Conservation (phyloP, 2,888 invertebrate species). For the Trichacis sp. region DNA sequence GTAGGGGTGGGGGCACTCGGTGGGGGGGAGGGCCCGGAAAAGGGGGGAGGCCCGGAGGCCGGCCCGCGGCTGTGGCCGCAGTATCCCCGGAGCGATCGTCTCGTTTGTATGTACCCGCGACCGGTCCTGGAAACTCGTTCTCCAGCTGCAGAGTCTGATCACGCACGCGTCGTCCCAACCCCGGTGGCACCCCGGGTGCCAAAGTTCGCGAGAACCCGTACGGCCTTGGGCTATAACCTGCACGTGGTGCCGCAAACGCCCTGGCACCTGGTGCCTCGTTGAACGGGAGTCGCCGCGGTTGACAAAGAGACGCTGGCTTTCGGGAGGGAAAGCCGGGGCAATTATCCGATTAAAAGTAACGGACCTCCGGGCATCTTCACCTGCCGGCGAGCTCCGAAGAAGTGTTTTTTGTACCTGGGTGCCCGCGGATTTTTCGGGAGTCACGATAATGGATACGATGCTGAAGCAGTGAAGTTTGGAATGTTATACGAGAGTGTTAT, state of each 20-base stretch:
- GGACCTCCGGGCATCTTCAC: constrained; percentile 19
- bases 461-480: constrained; percentile 7
- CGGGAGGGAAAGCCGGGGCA: constrained; percentile 20
- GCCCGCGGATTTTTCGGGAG: too few species aligned
- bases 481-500: constrained; percentile 6
- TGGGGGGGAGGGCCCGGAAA: constrained; percentile 15
- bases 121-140: too few species aligned
- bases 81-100: constrained; percentile 70
- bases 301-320: constrained; percentile 24
- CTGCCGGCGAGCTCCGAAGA: constrained; percentile 14
- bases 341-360: constrained; percentile 17
- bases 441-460: constrained; percentile 3
- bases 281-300: too few species aligned
- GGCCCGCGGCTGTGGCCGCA: constrained; percentile 68
- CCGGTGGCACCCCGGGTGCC: too few species aligned
- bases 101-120: constrained; percentile 64
- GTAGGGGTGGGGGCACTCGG: constrained; percentile 20
- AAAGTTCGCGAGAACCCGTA: too few species aligned
- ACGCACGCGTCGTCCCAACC: too few species aligned
- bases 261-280: not conserved
- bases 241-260: too few species aligned
- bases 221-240: too few species aligned
- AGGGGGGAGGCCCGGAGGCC: constrained; percentile 67
- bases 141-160: too few species aligned
- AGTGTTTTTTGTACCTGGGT: not conserved